These are phyloP conservation scores for Paralichthys olivaceus DNA, from an alignment of 2,113 vertebrate species.

Conservation along the genomic window DNA sequence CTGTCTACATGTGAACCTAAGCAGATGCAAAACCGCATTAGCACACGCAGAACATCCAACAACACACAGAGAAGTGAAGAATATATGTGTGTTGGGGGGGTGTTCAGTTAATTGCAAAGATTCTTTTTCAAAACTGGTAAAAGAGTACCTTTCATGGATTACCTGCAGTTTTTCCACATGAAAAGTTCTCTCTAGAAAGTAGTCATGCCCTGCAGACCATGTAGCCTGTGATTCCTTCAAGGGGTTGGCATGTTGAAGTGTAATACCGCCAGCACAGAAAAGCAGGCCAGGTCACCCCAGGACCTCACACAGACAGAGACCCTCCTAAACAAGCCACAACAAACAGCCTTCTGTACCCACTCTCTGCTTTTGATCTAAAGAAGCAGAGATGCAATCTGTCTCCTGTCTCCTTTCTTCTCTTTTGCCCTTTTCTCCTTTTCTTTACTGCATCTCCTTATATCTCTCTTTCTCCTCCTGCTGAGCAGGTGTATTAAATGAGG, in stretches of 20 bases:
- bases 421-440: slow-evolving; percentile 56
- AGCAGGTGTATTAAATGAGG: slow-evolving; percentile 78
- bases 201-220: neutral
- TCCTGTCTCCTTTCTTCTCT: slow-evolving; percentile 51
- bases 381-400: slow-evolving; percentile 59
- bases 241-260: slow-evolving; percentile 35
- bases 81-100: no score
- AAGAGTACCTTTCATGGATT: no score
- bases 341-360: slow-evolving; percentile 67
- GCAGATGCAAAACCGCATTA: slow-evolving; percentile 56
- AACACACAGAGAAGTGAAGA: no score
- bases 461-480: slow-evolving; percentile 60
- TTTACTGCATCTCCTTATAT: slow-evolving; percentile 54
- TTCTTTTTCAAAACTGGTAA: no score
- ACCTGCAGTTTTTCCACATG: neutral
- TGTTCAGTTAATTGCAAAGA: no score
- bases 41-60: slow-evolving; percentile 9
- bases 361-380: slow-evolving; percentile 74
- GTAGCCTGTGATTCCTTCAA: slow-evolving; percentile 29
- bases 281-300: slow-evolving; percentile 48
- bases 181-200: slow-evolving; percentile 11
- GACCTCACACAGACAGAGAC: slow-evolving; percentile 54
- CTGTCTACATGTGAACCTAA: slow-evolving; percentile 41
- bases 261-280: slow-evolving; percentile 51
- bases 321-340: slow-evolving; percentile 70